Conservation (phyloP, 2,888 invertebrate genomes). For the Scelioninae gen. 1 region DNA sequence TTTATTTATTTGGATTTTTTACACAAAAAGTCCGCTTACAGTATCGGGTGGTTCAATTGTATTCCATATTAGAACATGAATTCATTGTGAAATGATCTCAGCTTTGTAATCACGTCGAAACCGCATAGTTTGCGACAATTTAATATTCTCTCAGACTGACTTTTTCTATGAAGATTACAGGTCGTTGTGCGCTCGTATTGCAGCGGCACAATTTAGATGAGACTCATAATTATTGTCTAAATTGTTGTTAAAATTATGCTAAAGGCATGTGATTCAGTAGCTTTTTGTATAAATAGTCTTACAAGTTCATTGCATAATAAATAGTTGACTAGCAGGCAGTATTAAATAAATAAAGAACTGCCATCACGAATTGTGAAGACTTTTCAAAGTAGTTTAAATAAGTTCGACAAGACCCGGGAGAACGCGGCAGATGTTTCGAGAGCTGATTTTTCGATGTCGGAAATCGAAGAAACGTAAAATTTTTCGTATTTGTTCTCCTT, state of each 20-base stretch:
- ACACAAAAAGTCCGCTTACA: too few species aligned
- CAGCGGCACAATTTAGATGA: background rate
- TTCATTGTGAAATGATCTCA: too few species aligned
- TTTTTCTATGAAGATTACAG: background rate
- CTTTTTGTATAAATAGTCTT: background rate
- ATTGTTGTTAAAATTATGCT: background rate
- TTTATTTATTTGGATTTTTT: too few species aligned
- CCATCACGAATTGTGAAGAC: constrained; percentile 22
- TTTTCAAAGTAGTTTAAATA: constrained; percentile 72
- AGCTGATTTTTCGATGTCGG: background rate
- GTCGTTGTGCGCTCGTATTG: background rate
- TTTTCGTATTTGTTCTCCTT: background rate
- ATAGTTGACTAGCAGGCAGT: background rate
- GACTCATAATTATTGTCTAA: background rate
- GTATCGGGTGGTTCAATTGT: too few species aligned
- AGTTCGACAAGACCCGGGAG: constrained; percentile 62
- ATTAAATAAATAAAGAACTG: constrained; percentile 56
- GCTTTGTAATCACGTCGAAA: too few species aligned
- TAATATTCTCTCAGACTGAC: background rate
- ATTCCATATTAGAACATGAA: too few species aligned
- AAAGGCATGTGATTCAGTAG: too few species aligned
- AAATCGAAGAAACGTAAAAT: background rate
- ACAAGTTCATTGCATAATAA: background rate
- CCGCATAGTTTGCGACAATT: too few species aligned
- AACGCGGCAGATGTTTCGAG: constrained; percentile 53